Conservation (phyloP, 2,113 vertebrate species). For the Clarias gariepinus region DNA sequence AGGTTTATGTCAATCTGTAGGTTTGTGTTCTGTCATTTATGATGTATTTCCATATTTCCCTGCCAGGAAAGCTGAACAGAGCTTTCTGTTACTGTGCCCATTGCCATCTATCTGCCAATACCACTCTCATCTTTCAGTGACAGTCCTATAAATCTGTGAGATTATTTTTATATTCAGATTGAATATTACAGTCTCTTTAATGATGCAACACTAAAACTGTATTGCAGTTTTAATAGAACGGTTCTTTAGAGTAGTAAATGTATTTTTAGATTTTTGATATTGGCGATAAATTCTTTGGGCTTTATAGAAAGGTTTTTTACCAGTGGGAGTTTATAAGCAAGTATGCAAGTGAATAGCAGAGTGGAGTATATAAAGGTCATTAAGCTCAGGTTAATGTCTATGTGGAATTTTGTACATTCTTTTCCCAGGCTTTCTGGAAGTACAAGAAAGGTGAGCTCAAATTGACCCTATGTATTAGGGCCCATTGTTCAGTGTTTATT, state of each 20-base stretch:
- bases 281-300: neutral
- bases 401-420: neutral
- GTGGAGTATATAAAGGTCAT: neutral
- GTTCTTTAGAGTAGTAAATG: neutral
- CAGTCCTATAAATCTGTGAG: slow-evolving; percentile 2
- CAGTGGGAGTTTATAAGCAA: neutral
- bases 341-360: neutral
- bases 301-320: neutral
- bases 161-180: slow-evolving; percentile 15
- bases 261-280: neutral
- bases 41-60: slow-evolving; percentile 36
- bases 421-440: neutral
- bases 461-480: neutral
- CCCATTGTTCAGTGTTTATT: neutral
- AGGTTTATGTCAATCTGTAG: slow-evolving; percentile 24
- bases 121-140: slow-evolving; percentile 34
- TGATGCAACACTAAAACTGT: neutral
- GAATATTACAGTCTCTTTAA: slow-evolving; percentile 5
- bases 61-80: slow-evolving; percentile 43
- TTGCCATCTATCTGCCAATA: slow-evolving; percentile 28
- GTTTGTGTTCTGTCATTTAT: slow-evolving; percentile 5
- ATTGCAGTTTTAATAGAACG: neutral
- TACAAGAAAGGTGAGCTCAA: neutral
- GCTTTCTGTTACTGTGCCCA: slow-evolving; percentile 48
- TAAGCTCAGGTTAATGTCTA: neutral